Conservation (phyloP, 2,888 invertebrate genomes). For the Ormyrus rosae region DNA sequence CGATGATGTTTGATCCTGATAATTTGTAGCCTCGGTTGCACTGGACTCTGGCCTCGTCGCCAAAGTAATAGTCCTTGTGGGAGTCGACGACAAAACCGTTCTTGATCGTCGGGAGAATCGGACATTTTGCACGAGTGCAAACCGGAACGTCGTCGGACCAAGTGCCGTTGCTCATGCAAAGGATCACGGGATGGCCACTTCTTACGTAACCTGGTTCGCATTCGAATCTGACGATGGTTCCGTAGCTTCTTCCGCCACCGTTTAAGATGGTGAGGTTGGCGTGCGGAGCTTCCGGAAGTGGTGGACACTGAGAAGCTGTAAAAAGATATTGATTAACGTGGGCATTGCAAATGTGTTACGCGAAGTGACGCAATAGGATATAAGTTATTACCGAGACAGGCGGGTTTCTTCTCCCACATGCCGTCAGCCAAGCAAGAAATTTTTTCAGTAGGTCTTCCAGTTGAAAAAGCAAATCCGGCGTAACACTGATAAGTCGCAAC, state of each 20-base stretch:
- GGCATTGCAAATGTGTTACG: background rate
- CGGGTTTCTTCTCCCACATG: slow-evolving; percentile 93
- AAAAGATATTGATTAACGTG: background rate
- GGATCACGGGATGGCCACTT: slow-evolving; percentile 91
- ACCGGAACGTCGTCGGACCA: slow-evolving; percentile 95
- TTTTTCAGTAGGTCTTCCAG: slow-evolving; percentile 90
- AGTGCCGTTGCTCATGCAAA: slow-evolving; percentile 96
- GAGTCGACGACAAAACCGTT: slow-evolving; percentile 92
- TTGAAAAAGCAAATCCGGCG: slow-evolving; percentile 95
- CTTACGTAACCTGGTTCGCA: slow-evolving; percentile 94
- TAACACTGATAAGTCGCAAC: slow-evolving; percentile 97
- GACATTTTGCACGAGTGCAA: slow-evolving; percentile 87
- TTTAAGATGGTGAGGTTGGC: slow-evolving; percentile 91
- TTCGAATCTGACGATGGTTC: slow-evolving; percentile 93
- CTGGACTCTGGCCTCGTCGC: slow-evolving; percentile 94
- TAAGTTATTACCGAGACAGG: slow-evolving; percentile 84
- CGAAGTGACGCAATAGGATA: no score
- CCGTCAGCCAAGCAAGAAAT: slow-evolving; percentile 94
- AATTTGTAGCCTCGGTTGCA: slow-evolving; percentile 94
- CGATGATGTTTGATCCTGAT: slow-evolving; percentile 88
- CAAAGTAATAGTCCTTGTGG: slow-evolving; percentile 86
- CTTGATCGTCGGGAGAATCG: slow-evolving; percentile 86
- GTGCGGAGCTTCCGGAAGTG: slow-evolving; percentile 90
- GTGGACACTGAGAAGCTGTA: slow-evolving; percentile 92
- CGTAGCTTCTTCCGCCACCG: slow-evolving; percentile 94